Evolutionary conservation across 2,888 invertebrate species (phyloP).

Genomic region (Noctua comes): DNA sequence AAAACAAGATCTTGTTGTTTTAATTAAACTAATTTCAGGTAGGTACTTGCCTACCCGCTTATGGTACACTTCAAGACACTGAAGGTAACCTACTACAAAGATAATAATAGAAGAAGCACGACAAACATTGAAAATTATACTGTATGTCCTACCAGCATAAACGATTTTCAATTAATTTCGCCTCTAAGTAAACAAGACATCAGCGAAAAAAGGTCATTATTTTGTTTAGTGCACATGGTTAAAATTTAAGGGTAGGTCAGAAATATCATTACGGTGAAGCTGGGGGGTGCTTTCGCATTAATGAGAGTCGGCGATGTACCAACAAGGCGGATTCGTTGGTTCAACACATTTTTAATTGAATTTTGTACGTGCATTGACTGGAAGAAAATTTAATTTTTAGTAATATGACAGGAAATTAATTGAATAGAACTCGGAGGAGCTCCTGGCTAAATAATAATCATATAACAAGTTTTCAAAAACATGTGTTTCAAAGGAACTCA

Average conservation of each 20-base stretch:
- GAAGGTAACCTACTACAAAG: no score
- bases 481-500: constrained; percentile 23
- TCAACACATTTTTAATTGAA: constrained; percentile 58
- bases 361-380: constrained; percentile 33
- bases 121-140: not conserved
- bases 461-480: constrained; percentile 29
- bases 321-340: constrained; percentile 30
- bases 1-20: not conserved
- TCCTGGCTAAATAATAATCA: no score
- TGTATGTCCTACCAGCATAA: not conserved
- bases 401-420: not conserved
- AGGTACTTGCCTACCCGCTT: not conserved
- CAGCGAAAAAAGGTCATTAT: not conserved
- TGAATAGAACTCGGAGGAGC: not conserved
- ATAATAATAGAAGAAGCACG: not conserved
- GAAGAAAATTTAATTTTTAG: not conserved
- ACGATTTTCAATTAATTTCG: not conserved
- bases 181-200: not conserved
- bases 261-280: constrained; percentile 61
- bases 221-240: constrained; percentile 45
- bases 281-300: constrained; percentile 69
- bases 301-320: constrained; percentile 62
- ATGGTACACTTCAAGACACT: not conserved
- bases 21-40: not conserved
- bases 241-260: constrained; percentile 64